Evolutionary conservation across 2,113 vertebrate genomes (phyloP), one percentile per base, ranked within the genome.

Genomic region (Neotoma lepida): DNA sequence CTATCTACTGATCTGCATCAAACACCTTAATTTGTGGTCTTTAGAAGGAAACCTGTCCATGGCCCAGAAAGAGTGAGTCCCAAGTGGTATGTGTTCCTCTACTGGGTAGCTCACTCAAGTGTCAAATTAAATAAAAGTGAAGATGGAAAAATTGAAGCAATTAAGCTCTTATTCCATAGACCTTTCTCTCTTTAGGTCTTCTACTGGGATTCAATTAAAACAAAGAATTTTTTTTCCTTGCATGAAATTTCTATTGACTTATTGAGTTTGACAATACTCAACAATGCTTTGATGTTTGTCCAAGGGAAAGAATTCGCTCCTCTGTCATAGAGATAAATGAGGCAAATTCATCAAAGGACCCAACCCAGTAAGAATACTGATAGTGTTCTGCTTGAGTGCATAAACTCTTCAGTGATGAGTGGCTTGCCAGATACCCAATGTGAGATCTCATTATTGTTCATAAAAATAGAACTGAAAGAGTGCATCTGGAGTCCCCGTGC

Each of bases 111-210:
- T 97, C 95, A 97, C 33, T 98, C 96, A 84, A 98, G 96, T 94
- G 88, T 96, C 93, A 94, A 95, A 96, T 96, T 94, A 94, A 98
- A 97, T 89, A 94, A 90, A 63, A 96, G 39, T 4, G 58, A 96
- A 97, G 97, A 70, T 82, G 91, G 93, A 97, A 97, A 97, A 93
- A 88, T 95, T 92, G 94, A 97, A 96, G 76, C 91, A 95, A 96
- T 97, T 97, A 98, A 96, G 28, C 30, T 20, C 24, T 95, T 96
- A 88, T 74, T 49, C 70, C 90, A 20, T 2, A 96, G 44, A 97
- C 41, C 15, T 84, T 86, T 90, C 84, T 68, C 88, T 61, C 88
- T 78, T 7, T 93, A 44, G 81, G 20, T 58, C 68, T 86, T 74
- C 61, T 77, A 58, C 70, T 86, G 66, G 89, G 86, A 96, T 91